phyloP scores from a whole-genome alignment of 2,797 vertebrate genomes.

The Siniperca scherzeri region DNA sequence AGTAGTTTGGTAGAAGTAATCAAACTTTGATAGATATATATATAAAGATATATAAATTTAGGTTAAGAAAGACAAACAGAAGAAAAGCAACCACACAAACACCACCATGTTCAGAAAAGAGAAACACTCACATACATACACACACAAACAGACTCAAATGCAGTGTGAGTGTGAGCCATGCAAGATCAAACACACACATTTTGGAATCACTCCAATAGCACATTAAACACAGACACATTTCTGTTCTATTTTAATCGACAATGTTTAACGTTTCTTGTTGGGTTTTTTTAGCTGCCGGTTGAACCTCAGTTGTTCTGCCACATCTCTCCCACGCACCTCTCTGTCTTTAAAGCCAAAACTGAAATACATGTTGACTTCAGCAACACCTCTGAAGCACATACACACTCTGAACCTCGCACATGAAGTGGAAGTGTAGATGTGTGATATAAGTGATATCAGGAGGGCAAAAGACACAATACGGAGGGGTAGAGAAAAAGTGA shows the following conservation, averaged over 20 bases:
- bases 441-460: not conserved
- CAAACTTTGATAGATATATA: too few relatives aligned
- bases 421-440: not conserved
- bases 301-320: slow-evolving; percentile 50
- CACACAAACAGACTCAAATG: not conserved
- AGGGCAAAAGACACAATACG: not conserved
- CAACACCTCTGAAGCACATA: not conserved
- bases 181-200: slow-evolving; percentile 7
- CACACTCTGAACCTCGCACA: not conserved
- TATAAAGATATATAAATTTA: not conserved
- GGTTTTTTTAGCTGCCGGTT: slow-evolving; percentile 29
- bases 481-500: too few relatives aligned
- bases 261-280: slow-evolving; percentile 8
- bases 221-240: slow-evolving; percentile 17
- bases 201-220: not conserved
- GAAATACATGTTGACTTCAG: slow-evolving; percentile 23
- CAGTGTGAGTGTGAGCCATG: not conserved
- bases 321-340: slow-evolving; percentile 46
- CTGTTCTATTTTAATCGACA: slow-evolving; percentile 54
- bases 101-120: not conserved
- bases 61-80: not conserved
- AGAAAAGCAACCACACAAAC: not conserved
- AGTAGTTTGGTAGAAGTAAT: too few relatives aligned
- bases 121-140: not conserved
- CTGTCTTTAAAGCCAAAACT: slow-evolving; percentile 24